A percentile compares a stretch with the other conserved stretches of the same genome.
Evolutionary conservation across 2,113 vertebrate species (phyloP).

Genomic region (Prolemur simus): DNA sequence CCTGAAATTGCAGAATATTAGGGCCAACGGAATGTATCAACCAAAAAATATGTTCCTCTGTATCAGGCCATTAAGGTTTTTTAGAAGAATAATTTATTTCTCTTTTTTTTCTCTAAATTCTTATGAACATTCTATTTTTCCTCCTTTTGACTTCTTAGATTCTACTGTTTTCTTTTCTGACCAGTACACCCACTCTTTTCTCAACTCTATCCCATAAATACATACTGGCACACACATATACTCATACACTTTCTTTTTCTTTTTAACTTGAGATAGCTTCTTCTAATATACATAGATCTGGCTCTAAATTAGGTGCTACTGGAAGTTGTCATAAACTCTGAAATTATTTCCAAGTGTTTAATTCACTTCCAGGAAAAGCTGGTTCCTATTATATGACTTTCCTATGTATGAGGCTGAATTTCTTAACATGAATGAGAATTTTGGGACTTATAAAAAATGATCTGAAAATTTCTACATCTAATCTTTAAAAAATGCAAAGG

Average conservation of each 20-base stretch:
- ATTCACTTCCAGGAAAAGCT: constrained; percentile 33
- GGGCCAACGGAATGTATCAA: neutral
- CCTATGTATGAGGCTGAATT: neutral
- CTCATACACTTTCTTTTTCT: neutral
- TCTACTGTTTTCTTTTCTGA: neutral
- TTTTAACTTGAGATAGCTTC: constrained; percentile 33
- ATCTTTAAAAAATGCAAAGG: neutral
- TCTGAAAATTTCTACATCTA: neutral
- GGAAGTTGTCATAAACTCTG: constrained; percentile 38
- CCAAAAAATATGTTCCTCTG: neutral
- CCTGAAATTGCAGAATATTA: neutral
- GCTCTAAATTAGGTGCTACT: constrained; percentile 56
- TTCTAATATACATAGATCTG: constrained; percentile 50
- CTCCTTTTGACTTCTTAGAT: neutral
- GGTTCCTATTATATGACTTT: constrained; percentile 2
- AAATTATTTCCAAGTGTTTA: constrained; percentile 59
- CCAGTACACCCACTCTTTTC: neutral
- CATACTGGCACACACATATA: neutral
- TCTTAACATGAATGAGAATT: neutral
- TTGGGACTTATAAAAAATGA: neutral
- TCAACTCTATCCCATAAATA: neutral
- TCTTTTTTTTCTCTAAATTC: neutral
- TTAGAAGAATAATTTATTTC: neutral
- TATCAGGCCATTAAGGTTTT: neutral
- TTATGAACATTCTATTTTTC: neutral